Conservation (phyloP, 1,140 invertebrate genomes). For the Drosophila ogumai region DNA sequence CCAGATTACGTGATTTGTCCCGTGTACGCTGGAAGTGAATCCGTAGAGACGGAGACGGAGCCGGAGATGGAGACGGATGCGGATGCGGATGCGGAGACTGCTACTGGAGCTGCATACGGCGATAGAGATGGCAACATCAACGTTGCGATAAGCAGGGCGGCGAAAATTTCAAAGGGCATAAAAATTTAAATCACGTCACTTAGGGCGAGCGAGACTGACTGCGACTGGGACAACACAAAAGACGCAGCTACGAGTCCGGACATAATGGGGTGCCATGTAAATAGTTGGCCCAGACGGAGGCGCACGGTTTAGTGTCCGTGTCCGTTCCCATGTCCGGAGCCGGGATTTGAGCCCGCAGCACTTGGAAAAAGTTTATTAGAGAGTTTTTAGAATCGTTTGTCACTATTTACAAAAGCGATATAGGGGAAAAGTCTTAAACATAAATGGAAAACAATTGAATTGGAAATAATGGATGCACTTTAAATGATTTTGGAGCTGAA, state of each 20-base stretch:
- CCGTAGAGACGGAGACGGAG: slow-evolving; percentile 29
- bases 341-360: slow-evolving; percentile 9
- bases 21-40: slow-evolving; percentile 39
- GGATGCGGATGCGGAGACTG: slow-evolving; percentile 17
- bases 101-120: slow-evolving; percentile 1
- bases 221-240: slow-evolving; percentile 42
- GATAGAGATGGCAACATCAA: slow-evolving; percentile 29
- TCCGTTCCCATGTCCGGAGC: slow-evolving; percentile 18
- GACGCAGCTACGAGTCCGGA: slow-evolving; percentile 40
- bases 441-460: background rate
- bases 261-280: slow-evolving; percentile 74
- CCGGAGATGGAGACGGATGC: background rate
- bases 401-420: too few species aligned
- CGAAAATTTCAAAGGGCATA: slow-evolving; percentile 71
- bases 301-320: slow-evolving; percentile 14
- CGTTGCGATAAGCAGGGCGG: slow-evolving; percentile 40
- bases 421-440: background rate
- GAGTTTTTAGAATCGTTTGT: background rate
- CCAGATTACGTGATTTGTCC: slow-evolving; percentile 76
- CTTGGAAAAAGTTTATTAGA: background rate
- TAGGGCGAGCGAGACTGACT: slow-evolving; percentile 29
- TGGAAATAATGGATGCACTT: too few species aligned
- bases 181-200: slow-evolving; percentile 81
- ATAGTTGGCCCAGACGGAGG: slow-evolving; percentile 66
- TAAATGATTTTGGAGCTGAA: background rate